Evolutionary conservation across 2,888 invertebrate species (phyloP), one percentile per base, ranked within the genome.

Genomic region (Gonocerus acuteangulatus): DNA sequence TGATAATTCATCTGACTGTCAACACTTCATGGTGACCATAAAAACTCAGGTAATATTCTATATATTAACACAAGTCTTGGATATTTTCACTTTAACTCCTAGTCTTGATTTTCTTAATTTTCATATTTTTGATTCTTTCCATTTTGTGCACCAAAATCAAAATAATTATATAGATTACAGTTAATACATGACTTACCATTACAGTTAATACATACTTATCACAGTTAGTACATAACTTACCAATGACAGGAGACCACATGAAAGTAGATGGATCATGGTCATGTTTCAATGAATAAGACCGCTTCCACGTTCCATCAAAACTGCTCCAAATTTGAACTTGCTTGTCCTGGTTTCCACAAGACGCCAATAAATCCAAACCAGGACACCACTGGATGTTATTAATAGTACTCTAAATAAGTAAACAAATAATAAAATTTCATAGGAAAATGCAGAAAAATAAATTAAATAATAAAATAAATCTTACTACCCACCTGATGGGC

Each of bases 191-290:
- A n/a, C n/a, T n/a, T n/a, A n/a, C n/a, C n/a, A n/a, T n/a, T n/a
- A n/a, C n/a, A n/a, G n/a, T n/a, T n/a, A n/a, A n/a, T n/a, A n/a
- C n/a, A n/a, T n/a, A n/a, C n/a, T n/a, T n/a, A n/a, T n/a, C n/a
- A n/a, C n/a, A n/a, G n/a, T n/a, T n/a, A n/a, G n/a, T n/a, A n/a
- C n/a, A n/a, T n/a, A n/a, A n/a, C n/a, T 70, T 69, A 65, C 79
- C 79, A 1, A 78, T 71, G 18, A 77, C 56, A 2, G 77, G 75
- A 18, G 82, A 82, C 81, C 82, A 82, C 45, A 74, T 74, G 15
- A 80, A 65, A 45, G 74, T 73, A 1, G 76, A 71, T 1, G 80
- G 78, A 61, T 77, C 74, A 59, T 76, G 71, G 1, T 73, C 70
- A 67, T 79, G 78, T n/a, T 71, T 69, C 2, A 82, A 70, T 2